Conservation (phyloP, 2,888 invertebrate species). For the Gastracanthus pulcherrimus region DNA sequence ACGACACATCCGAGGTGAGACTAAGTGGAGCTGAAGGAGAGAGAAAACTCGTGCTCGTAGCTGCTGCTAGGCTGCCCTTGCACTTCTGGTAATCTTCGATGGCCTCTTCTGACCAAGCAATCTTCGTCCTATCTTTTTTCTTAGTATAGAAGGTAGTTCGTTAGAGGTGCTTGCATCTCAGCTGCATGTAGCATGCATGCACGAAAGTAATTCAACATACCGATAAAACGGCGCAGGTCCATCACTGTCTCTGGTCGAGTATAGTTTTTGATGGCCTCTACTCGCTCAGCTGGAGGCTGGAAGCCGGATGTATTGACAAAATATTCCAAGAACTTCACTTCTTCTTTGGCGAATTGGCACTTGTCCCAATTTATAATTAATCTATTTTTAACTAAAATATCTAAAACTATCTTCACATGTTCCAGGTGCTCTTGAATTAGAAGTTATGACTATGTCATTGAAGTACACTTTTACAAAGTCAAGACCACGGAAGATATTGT, state of each 20-base stretch:
- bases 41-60: too few relatives aligned
- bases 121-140: slow-evolving; percentile 51
- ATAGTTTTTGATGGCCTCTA: too few relatives aligned
- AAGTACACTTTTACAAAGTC: slow-evolving; percentile 58
- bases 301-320: too few relatives aligned
- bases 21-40: background rate
- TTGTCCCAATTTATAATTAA: too few relatives aligned
- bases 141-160: slow-evolving; percentile 23
- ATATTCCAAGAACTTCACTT: too few relatives aligned
- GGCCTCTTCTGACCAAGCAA: slow-evolving; percentile 51
- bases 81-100: slow-evolving; percentile 44
- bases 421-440: background rate
- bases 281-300: too few relatives aligned
- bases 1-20: background rate
- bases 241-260: too few relatives aligned
- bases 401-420: slow-evolving; percentile 2
- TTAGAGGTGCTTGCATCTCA: too few relatives aligned
- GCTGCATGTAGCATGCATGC: too few relatives aligned
- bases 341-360: too few relatives aligned
- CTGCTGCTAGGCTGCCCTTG: slow-evolving; percentile 44
- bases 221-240: too few relatives aligned
- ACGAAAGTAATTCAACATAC: too few relatives aligned
- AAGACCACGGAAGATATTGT: slow-evolving; percentile 63
- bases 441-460: slow-evolving; percentile 24
- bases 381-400: background rate